Percentiles rank a stretch among this genome's conserved stretches.
Evolutionary conservation across 2,888 invertebrate species (phyloP).

Genomic region (Tipula vernalis): DNA sequence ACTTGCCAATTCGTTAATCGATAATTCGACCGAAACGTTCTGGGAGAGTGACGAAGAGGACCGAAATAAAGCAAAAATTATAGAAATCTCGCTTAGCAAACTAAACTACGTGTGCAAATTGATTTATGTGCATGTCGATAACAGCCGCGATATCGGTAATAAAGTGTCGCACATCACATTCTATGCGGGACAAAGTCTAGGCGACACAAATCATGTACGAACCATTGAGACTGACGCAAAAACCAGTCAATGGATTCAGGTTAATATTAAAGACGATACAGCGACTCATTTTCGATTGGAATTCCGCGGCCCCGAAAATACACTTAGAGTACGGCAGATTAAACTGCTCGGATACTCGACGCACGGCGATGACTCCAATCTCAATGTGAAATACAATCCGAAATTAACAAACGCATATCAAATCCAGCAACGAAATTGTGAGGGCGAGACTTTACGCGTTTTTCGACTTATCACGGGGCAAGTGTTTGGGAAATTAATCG

Average conservation of each 20-base stretch:
- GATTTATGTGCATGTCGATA: slow-evolving; percentile 85
- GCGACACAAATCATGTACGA: slow-evolving; percentile 67
- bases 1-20: slow-evolving; percentile 84
- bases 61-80: slow-evolving; percentile 78
- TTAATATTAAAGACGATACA: slow-evolving; percentile 51
- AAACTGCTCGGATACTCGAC: slow-evolving; percentile 48
- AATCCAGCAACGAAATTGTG: slow-evolving; percentile 77
- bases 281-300: slow-evolving; percentile 64
- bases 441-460: slow-evolving; percentile 81
- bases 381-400: slow-evolving; percentile 23
- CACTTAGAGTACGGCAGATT: slow-evolving; percentile 78
- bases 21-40: slow-evolving; percentile 93
- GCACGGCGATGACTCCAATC: slow-evolving; percentile 18
- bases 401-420: slow-evolving; percentile 30
- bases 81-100: slow-evolving; percentile 53
- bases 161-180: slow-evolving; percentile 81
- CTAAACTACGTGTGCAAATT: slow-evolving; percentile 36
- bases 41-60: slow-evolving; percentile 99
- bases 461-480: slow-evolving; percentile 85
- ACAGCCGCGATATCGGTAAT: slow-evolving; percentile 85
- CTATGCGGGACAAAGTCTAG: slow-evolving; percentile 66
- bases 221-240: slow-evolving; percentile 77
- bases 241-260: slow-evolving; percentile 83
- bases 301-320: slow-evolving; percentile 82
- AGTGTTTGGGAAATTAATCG: slow-evolving; percentile 80